These are phyloP conservation scores for Sebastes flavidus DNA, from an alignment of 2,797 vertebrate genomes.

Conservation along the genomic window DNA sequence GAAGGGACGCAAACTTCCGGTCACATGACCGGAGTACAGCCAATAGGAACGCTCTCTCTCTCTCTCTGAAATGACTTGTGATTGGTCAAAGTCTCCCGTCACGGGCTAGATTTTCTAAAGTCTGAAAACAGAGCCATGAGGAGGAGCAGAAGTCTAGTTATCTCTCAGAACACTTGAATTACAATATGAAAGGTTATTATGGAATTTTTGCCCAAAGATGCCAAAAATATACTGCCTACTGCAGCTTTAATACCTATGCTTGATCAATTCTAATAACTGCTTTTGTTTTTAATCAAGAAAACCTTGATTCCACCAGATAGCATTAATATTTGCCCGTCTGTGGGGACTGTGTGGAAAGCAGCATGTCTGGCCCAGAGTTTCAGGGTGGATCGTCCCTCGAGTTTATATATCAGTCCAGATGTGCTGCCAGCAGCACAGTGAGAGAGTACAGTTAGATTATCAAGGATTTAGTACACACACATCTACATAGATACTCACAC, in stretches of 20 bases:
- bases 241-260: neutral
- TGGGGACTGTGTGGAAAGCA: neutral
- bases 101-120: no score
- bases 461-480: slow-evolving; percentile 24
- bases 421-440: slow-evolving; percentile 33
- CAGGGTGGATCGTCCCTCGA: neutral
- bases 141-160: no score
- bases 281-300: neutral
- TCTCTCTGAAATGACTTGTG: no score
- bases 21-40: no score
- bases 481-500: neutral
- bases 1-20: no score
- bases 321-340: neutral
- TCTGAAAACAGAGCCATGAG: no score
- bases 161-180: no score
- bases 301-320: neutral
- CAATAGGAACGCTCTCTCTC: no score
- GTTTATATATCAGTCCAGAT: slow-evolving; percentile 38
- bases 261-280: neutral
- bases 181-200: no score
- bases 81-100: no score
- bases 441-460: slow-evolving; percentile 48
- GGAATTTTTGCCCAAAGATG: no score
- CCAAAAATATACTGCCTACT: no score
- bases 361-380: slow-evolving; percentile 6